A percentile compares a stretch with the other conserved stretches of the same genome.
phyloP scores from a whole-genome alignment of 2,113 vertebrate species.

The Coreoperca whiteheadi region DNA sequence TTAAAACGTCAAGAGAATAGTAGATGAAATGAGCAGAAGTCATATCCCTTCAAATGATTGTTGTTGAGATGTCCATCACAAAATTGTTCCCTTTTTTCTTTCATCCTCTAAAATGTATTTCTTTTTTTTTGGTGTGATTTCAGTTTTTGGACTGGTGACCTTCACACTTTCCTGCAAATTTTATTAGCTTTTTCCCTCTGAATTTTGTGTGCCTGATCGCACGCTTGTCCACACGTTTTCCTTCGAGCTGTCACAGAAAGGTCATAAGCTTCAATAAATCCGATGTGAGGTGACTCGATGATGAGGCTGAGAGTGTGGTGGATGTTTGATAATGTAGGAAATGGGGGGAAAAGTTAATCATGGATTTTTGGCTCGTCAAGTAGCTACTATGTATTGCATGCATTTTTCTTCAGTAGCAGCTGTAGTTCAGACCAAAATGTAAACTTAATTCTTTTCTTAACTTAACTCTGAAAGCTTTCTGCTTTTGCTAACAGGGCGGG shows the following conservation, averaged over 20 bases:
- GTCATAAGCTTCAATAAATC: constrained; percentile 5
- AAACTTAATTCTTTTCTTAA: too few species aligned
- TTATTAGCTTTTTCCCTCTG: too few species aligned
- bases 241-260: constrained; percentile 25
- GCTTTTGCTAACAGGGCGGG: background rate
- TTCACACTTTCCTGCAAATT: background rate
- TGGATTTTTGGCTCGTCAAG: background rate
- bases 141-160: background rate
- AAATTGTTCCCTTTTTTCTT: background rate
- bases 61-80: background rate
- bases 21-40: background rate
- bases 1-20: background rate
- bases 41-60: background rate
- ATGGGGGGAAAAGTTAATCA: background rate
- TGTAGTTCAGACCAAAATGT: background rate
- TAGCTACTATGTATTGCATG: too few species aligned
- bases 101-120: background rate
- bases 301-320: constrained; percentile 7
- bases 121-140: background rate
- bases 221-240: background rate
- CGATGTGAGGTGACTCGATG: background rate
- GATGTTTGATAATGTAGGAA: background rate
- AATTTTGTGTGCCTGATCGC: constrained; percentile 2
- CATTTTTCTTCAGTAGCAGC: background rate
- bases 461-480: too few species aligned